phyloP scores from a whole-genome alignment of 2,797 vertebrate genomes.

The Galago senegalensis region DNA sequence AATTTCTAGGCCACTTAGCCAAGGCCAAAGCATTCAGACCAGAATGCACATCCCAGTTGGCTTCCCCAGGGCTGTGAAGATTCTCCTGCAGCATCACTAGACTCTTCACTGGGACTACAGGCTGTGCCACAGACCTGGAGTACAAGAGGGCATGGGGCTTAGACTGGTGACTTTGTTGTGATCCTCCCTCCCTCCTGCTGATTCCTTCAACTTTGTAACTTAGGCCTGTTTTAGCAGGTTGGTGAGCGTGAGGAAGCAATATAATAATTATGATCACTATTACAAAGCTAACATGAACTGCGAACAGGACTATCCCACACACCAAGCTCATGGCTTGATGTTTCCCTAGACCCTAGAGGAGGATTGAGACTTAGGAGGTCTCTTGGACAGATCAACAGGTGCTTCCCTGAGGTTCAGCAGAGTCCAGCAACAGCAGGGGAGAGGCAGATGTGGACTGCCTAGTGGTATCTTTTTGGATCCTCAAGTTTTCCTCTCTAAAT shows the following conservation, averaged over 20 bases:
- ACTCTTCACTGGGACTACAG: neutral
- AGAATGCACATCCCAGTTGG: neutral
- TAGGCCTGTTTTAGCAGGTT: neutral
- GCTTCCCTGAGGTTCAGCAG: neutral
- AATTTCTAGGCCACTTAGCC: neutral
- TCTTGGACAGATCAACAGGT: neutral
- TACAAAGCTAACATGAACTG: neutral
- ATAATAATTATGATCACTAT: neutral
- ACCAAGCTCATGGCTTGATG: neutral
- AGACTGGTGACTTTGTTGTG: neutral
- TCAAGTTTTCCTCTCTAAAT: neutral
- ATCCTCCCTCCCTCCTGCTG: too few species aligned
- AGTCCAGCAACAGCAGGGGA: neutral
- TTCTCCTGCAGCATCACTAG: neutral
- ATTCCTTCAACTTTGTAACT: neutral
- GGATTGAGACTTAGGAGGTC: neutral
- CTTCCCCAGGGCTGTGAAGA: neutral
- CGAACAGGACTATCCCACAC: neutral
- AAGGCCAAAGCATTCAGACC: neutral
- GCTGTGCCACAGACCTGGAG: neutral
- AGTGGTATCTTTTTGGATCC: neutral
- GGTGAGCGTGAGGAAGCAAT: neutral
- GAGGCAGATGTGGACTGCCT: neutral
- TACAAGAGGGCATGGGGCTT: neutral
- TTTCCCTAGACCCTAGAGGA: neutral